Percentiles rank a stretch among this genome's conserved stretches.
Evolutionary conservation across 2,888 invertebrate species (phyloP).

Genomic region (Chrysotoxum bicinctum): DNA sequence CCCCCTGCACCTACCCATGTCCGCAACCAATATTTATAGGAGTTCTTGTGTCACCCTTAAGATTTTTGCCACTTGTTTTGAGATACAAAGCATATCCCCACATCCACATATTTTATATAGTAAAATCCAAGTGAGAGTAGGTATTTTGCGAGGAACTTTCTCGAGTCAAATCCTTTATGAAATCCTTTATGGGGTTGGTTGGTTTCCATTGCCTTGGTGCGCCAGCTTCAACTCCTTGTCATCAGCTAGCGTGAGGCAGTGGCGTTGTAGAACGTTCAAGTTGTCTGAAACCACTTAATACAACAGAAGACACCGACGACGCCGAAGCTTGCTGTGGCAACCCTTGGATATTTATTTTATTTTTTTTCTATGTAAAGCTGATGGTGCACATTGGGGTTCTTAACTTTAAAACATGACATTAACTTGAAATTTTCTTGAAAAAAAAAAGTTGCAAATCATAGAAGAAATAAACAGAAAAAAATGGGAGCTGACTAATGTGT

Average conservation of each 20-base stretch:
- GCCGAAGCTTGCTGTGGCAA: constrained; percentile 29
- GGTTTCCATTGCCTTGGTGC: constrained; percentile 20
- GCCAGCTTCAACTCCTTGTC: constrained; percentile 29
- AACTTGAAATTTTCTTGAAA: not conserved
- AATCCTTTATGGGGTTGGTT: constrained; percentile 61
- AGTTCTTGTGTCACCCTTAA: constrained; percentile 36
- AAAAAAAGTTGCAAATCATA: not conserved
- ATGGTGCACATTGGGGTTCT: not conserved
- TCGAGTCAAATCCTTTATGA: constrained; percentile 65
- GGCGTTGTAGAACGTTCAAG: not conserved
- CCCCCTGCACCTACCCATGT: not conserved
- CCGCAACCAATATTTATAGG: constrained; percentile 32
- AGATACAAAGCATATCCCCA: constrained; percentile 44
- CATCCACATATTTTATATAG: constrained; percentile 4
- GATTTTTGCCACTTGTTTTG: constrained; percentile 68
- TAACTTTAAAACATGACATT: not conserved
- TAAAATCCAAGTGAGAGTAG: not conserved
- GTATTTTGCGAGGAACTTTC: constrained; percentile 27
- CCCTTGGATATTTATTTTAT: constrained; percentile 62
- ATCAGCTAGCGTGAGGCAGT: constrained; percentile 24
- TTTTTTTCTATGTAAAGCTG: constrained; percentile 42
- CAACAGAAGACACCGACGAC: constrained; percentile 14
- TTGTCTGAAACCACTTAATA: constrained; percentile 27
- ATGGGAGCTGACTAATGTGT: too few species aligned
- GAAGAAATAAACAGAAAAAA: too few species aligned